Evolutionary conservation across 2,113 vertebrate genomes (phyloP).

Genomic region (Trachemys scripta): DNA sequence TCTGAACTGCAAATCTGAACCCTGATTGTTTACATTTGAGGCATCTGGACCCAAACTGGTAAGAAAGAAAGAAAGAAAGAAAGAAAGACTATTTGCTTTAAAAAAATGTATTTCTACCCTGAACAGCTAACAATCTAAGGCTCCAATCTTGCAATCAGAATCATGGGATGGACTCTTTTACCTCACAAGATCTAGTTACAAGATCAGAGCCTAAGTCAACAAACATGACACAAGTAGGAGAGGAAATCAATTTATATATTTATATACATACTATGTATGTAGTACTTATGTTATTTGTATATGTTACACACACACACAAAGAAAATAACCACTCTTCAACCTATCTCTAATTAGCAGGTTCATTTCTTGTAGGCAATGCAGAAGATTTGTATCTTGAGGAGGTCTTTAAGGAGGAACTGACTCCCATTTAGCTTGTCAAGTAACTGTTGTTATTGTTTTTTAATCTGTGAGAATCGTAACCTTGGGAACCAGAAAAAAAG

Average conservation of each 20-base stretch:
- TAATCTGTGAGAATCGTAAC: neutral
- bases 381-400: neutral
- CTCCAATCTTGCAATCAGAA: neutral
- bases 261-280: neutral
- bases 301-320: neutral
- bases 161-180: neutral
- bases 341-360: neutral
- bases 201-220: neutral
- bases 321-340: accelerated
- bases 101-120: neutral
- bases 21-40: neutral
- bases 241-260: neutral
- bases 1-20: neutral
- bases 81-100: neutral
- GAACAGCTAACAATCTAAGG: neutral
- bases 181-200: neutral
- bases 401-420: neutral
- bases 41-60: neutral
- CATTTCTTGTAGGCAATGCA: neutral
- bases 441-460: neutral
- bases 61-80: no score
- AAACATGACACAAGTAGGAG: neutral
- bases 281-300: neutral
- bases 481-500: neutral
- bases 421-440: neutral